Evolutionary conservation across 2,113 vertebrate genomes (phyloP), one percentile per base, ranked within the genome.

Genomic region (Ptychochromis oligacanthus): DNA sequence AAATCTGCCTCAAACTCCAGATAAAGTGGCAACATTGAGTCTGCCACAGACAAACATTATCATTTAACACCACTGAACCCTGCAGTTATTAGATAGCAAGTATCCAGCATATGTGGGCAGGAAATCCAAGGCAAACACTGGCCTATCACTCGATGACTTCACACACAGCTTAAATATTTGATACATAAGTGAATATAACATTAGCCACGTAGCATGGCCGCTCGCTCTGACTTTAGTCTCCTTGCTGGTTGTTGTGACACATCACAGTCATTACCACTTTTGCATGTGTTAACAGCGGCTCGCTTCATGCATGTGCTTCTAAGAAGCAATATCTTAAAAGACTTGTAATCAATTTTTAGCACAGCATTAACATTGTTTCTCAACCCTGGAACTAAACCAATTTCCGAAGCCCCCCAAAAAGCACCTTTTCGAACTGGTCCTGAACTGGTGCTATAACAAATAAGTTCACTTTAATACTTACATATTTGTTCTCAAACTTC

Each of bases 401-500:
- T 46, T 67, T 67, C 43, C 26, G 22, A 67, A 26, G 64, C 64
- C 46, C 24, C 22, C 64, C 15, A 43, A 65, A 65, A 72, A 72
- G 34, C 36, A 13, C 52, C 46, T 72, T 54, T 52, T 18, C 4
- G 4, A 11, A 31, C 46, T 72, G 46, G 46, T 72, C 17, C 24
- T 72, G 26, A 52, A 54, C 26, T 72, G 17, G 46, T 54, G 46
- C 28, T 72, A 72, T 5, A 14, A 12, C 26, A 72, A 72, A 72
- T 49, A 72, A 49, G 67, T 18, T 17, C 11, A 54, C 46, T 72
- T 72, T 72, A 17, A 28, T 2, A 97, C 98, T 96, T 91, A 99
- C 98, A 11, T 99, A 99, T 99, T 99, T 99, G 93, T 93, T 97
- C 94, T 99, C 98, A 87, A 99, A 99, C 83, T 97, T 99, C 96